Evolutionary conservation across 2,113 vertebrate species (phyloP), one percentile per base, ranked within the genome.

Genomic region (Strix aluco): DNA sequence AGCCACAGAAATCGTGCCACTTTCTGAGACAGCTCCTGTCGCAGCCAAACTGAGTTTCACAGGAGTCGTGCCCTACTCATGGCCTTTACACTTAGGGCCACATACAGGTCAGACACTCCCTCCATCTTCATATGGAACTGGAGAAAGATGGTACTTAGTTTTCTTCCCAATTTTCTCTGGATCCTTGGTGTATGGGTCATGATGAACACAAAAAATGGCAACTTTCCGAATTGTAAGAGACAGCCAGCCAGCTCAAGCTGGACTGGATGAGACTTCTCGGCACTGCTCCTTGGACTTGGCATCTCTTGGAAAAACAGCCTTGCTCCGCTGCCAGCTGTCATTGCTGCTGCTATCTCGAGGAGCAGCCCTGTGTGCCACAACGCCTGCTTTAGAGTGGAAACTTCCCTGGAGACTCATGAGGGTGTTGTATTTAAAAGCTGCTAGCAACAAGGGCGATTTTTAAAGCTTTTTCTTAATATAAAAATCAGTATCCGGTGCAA

Each of bases 401-500:
- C 16, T 85, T 29, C 16, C 42, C 34, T 0, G 0, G 29, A 38
- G 49, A 34, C 69, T 67, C n/a, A 34, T 3, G 18, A 34, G 27
- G 15, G 15, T 38, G 49, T 26, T 32, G 15, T n/a, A 25, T 55
- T 78, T 59, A 47, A 79, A 86, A 74, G 30, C 22, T 80, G 40
- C 38, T 46, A 52, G 52, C 6, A 36, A 67, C 9, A 34, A 62
- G 5, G 10, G 2, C 2, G 2, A 55, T 51, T 65, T 36, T 52
- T 4, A 51, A 83, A 77, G 14, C 10, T 54, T 88, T 58, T 44
- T 63, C 61, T 38, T 54, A 46, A 40, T 34, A 40, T 5, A 74
- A 79, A 72, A 69, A 16, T 30, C 23, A 44, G n/a, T 6, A 67
- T 27, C 22, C 0, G 0, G 4, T 11, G 18, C 26, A 71, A 55